These are phyloP conservation scores for Stercorarius parasiticus DNA, from an alignment of 2,113 vertebrate species.

Conservation along the genomic window DNA sequence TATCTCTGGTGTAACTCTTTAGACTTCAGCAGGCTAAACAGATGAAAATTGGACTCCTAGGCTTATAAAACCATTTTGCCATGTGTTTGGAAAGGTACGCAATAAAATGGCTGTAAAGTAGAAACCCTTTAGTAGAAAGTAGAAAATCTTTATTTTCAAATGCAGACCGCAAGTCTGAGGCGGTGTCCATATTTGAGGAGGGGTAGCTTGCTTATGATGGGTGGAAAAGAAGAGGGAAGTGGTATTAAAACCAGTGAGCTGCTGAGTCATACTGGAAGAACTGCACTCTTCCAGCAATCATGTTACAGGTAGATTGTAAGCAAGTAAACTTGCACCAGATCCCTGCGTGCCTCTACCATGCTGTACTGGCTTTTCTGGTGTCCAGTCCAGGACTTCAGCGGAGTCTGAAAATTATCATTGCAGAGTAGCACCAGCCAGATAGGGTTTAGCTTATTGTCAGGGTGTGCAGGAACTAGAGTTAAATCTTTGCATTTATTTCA, in stretches of 20 bases:
- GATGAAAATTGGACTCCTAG: neutral
- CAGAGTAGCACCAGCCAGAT: neutral
- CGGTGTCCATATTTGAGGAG: neutral
- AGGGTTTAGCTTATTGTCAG: neutral
- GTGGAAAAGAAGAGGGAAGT: neutral
- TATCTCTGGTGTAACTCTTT: neutral
- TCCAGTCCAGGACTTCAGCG: neutral
- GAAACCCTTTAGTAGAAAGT: too few relatives aligned
- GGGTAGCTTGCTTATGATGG: neutral
- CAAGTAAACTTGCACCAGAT: neutral
- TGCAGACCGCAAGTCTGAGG: neutral
- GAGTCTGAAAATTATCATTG: neutral
- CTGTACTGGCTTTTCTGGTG: neutral
- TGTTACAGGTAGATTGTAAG: neutral
- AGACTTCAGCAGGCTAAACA: neutral
- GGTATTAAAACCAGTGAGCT: neutral
- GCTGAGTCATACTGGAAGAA: neutral
- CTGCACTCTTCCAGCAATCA: neutral
- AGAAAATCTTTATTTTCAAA: neutral
- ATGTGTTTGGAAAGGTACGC: neutral
- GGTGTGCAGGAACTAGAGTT: neutral
- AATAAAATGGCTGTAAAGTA: neutral
- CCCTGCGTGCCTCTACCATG: neutral
- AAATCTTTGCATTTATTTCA: neutral
- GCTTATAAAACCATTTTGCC: neutral